Conservation (phyloP, 1,140 invertebrate genomes). For the Anastrepha ludens region DNA sequence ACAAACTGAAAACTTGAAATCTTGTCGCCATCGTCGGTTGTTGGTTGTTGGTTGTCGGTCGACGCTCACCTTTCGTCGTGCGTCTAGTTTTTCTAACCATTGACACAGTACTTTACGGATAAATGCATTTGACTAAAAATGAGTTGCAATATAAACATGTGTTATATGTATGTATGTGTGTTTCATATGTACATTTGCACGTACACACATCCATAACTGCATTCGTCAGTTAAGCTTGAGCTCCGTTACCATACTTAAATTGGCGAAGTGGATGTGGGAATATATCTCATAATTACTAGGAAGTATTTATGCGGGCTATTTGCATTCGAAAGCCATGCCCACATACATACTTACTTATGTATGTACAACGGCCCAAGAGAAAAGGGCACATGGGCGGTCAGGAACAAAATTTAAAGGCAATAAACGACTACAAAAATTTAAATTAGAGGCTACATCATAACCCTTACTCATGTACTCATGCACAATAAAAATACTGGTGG, state of each 20-base stretch:
- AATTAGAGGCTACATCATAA: too few relatives aligned
- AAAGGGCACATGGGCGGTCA: background rate
- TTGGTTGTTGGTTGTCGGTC: background rate
- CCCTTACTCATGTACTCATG: too few relatives aligned
- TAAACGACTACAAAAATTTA: too few relatives aligned
- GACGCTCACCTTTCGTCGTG: background rate
- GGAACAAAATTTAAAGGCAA: background rate
- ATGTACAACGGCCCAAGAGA: too few relatives aligned
- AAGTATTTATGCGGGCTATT: conserved; percentile 39
- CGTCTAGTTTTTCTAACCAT: conserved; percentile 20
- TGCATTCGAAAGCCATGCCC: background rate
- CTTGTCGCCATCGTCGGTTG: conserved; percentile 1
- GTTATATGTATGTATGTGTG: background rate
- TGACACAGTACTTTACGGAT: conserved; percentile 46
- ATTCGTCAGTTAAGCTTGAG: conserved; percentile 50
- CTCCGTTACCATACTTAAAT: conserved; percentile 24
- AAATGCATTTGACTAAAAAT: conserved; percentile 50
- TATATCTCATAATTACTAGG: conserved; percentile 49
- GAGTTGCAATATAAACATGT: conserved; percentile 39
- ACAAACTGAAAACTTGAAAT: conserved; percentile 51
- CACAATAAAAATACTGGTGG: too few relatives aligned
- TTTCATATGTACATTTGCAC: conserved; percentile 53
- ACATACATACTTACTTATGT: too few relatives aligned
- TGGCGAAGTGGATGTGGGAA: conserved; percentile 9
- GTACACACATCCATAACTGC: conserved; percentile 34